Evolutionary conservation across 2,113 vertebrate genomes (phyloP).

Genomic region (Balaeniceps rex): DNA sequence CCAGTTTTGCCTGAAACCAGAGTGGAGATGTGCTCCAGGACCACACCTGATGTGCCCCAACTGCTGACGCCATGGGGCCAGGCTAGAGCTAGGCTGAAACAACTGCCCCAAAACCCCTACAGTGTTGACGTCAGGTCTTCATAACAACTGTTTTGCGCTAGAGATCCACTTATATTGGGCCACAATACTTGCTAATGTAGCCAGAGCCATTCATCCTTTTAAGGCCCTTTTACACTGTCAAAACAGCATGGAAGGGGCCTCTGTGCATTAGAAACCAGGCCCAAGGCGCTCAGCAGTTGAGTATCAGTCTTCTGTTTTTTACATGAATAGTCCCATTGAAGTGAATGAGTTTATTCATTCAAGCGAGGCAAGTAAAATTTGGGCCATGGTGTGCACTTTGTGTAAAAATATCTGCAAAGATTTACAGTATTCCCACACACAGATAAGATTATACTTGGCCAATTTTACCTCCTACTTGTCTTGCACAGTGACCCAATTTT

Average conservation of each 20-base stretch:
- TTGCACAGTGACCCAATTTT: conserved; percentile 52
- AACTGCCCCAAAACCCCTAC: background rate
- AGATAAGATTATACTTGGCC: conserved; percentile 63
- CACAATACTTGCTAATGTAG: conserved; percentile 61
- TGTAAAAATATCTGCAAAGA: conserved; percentile 64
- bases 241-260: conserved; percentile 50
- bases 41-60: background rate
- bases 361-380: conserved; percentile 64
- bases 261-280: conserved; percentile 41
- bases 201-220: conserved; percentile 55
- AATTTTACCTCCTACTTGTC: conserved; percentile 56
- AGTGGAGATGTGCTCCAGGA: background rate
- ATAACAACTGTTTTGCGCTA: conserved; percentile 22
- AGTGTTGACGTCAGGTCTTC: conserved; percentile 24
- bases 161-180: conserved; percentile 47
- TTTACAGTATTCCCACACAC: conserved; percentile 63
- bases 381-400: conserved; percentile 60
- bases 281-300: conserved; percentile 37
- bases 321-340: conserved; percentile 65
- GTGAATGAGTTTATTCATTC: conserved; percentile 64
- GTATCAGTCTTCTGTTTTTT: conserved; percentile 60
- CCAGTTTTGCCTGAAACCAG: background rate
- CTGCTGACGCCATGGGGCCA: background rate
- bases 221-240: conserved; percentile 47
- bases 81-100: background rate